These are phyloP conservation scores for Chionodraco myersi DNA, from an alignment of 2,113 vertebrate genomes.

Conservation along the genomic window DNA sequence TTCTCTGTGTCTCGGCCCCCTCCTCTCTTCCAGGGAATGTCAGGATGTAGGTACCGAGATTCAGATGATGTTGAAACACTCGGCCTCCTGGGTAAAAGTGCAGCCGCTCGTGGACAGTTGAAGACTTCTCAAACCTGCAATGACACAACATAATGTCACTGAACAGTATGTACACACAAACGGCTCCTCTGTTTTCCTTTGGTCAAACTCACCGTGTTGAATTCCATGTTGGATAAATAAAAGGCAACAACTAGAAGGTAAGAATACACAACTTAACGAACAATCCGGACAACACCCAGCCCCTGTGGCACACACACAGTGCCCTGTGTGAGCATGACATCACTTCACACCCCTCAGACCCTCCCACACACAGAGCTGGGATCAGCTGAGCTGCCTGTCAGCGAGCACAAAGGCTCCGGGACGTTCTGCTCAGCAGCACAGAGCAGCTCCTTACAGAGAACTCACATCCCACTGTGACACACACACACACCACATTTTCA, in stretches of 20 bases:
- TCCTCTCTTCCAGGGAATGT: constrained; percentile 60
- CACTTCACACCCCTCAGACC: constrained; percentile 11
- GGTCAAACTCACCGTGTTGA: background rate
- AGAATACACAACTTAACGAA: background rate
- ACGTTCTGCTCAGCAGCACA: too few species aligned
- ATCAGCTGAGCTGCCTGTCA: constrained; percentile 23
- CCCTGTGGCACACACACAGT: constrained; percentile 1
- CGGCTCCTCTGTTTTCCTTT: background rate
- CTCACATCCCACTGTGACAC: too few species aligned
- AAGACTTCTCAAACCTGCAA: constrained; percentile 74
- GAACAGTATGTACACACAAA: background rate
- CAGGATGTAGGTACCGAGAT: constrained; percentile 85
- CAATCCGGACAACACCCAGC: background rate
- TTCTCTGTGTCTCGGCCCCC: constrained; percentile 37
- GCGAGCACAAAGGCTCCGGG: too few species aligned
- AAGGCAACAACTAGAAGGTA: background rate
- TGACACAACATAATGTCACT: constrained; percentile 38
- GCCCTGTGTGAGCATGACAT: constrained; percentile 12
- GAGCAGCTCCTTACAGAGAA: too few species aligned
- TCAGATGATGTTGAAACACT: constrained; percentile 85
- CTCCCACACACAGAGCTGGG: constrained; percentile 9
- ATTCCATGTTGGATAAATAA: background rate
- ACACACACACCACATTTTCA: too few species aligned
- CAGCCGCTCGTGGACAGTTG: constrained; percentile 77
- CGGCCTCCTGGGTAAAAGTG: constrained; percentile 80